Conservation (phyloP, 1,140 invertebrate genomes). For the Luehdorfia chinensis region DNA sequence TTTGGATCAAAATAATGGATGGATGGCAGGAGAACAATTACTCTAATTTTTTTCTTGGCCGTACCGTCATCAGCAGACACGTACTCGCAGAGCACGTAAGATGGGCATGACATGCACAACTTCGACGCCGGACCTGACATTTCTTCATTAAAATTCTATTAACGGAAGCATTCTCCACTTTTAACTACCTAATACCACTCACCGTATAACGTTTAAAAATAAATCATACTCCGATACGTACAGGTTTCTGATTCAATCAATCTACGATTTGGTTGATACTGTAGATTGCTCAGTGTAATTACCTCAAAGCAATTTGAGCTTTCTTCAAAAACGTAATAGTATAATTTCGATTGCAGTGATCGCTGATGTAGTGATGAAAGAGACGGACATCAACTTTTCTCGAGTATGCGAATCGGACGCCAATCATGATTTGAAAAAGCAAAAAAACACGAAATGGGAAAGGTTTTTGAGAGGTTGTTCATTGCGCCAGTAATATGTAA, state of each 20-base stretch:
- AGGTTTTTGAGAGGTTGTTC: constrained; percentile 26
- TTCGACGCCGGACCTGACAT: constrained; percentile 51
- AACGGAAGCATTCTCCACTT: constrained; percentile 67
- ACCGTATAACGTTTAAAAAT: constrained; percentile 18
- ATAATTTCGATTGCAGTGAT: constrained; percentile 20
- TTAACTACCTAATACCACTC: constrained; percentile 32
- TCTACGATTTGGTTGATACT: constrained; percentile 13
- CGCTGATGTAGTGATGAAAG: constrained; percentile 30
- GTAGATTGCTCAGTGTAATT: constrained; percentile 7
- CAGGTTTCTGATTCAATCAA: constrained; percentile 8
- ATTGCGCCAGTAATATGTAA: constrained; percentile 22
- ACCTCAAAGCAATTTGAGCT: not conserved
- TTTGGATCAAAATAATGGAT: too few species aligned
- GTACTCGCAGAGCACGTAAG: constrained; percentile 58
- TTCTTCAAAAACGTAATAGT: constrained; percentile 19
- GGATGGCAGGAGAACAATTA: too few species aligned
- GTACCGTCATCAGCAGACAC: constrained; percentile 33
- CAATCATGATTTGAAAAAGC: constrained; percentile 44
- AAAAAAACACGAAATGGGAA: constrained; percentile 27
- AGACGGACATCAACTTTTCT: constrained; percentile 40
- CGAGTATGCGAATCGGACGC: constrained; percentile 53
- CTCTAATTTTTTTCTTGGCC: constrained; percentile 44
- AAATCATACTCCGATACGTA: constrained; percentile 17
- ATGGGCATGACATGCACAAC: constrained; percentile 69
- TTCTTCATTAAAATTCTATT: constrained; percentile 76